Conservation (phyloP, 2,888 invertebrate species). For the Chironomus riparius region DNA sequence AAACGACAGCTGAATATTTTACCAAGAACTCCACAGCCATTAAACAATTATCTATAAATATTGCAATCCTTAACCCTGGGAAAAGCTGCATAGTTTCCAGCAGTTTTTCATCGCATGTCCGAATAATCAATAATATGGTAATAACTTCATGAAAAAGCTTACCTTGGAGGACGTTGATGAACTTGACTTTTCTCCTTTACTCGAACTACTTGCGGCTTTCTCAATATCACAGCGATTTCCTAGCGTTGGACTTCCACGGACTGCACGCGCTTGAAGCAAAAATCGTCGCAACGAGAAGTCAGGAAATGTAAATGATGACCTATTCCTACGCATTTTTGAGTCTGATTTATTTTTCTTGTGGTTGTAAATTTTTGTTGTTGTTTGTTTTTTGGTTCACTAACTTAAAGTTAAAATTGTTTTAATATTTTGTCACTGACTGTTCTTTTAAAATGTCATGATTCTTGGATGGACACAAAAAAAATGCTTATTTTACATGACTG, state of each 20-base stretch:
- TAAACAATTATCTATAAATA: too few relatives aligned
- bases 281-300: conserved; percentile 33
- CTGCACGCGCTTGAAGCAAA: conserved; percentile 32
- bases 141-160: background rate
- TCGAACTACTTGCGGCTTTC: conserved; percentile 28
- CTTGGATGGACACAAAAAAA: too few relatives aligned
- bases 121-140: background rate
- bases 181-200: conserved; percentile 10
- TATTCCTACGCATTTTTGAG: conserved; percentile 21
- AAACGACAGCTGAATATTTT: too few relatives aligned
- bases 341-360: too few relatives aligned
- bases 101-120: background rate
- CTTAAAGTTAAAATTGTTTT: background rate
- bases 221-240: conserved; percentile 33
- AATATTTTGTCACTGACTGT: background rate
- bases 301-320: conserved; percentile 28
- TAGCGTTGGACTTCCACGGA: conserved; percentile 32
- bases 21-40: too few relatives aligned
- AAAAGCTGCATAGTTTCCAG: background rate
- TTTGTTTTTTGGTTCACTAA: background rate
- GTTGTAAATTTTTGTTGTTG: too few relatives aligned
- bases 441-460: background rate
- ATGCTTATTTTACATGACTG: too few relatives aligned
- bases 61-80: too few relatives aligned
- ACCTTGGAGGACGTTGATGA: conserved; percentile 12